Evolutionary conservation across 2,888 invertebrate species (phyloP).

Genomic region (Tipula helvola): DNA sequence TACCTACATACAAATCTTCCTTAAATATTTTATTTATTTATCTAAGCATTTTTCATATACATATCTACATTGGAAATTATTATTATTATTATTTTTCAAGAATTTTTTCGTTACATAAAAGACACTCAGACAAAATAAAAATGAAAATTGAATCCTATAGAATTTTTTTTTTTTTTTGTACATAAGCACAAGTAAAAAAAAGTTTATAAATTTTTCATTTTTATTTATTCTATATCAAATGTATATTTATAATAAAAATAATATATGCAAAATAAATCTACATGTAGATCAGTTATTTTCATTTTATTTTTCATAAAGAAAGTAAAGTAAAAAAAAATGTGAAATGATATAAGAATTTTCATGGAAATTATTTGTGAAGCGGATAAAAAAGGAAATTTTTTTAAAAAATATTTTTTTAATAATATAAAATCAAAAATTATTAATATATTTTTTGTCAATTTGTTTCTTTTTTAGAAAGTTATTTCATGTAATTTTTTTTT

Average conservation of each 20-base stretch:
- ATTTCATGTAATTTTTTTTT: background rate
- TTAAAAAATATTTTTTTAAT: background rate
- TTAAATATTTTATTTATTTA: background rate
- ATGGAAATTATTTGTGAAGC: background rate
- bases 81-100: background rate
- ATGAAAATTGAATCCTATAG: background rate
- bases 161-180: background rate
- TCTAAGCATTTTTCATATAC: background rate
- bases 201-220: background rate
- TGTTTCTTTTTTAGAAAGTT: background rate
- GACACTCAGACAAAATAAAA: background rate
- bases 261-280: conserved; percentile 9
- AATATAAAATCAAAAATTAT: conserved; percentile 4
- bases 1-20: background rate
- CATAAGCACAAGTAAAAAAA: background rate
- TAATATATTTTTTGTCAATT: background rate
- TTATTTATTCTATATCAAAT: conserved; percentile 4
- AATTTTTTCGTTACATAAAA: background rate
- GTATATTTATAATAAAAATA: conserved; percentile 5
- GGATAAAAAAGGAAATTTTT: background rate
- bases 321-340: background rate
- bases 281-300: conserved; percentile 5
- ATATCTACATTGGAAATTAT: background rate
- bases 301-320: background rate
- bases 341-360: background rate